These are phyloP conservation scores for Cirrhinus molitorella DNA, from an alignment of 2,797 vertebrate genomes.

Conservation along the genomic window DNA sequence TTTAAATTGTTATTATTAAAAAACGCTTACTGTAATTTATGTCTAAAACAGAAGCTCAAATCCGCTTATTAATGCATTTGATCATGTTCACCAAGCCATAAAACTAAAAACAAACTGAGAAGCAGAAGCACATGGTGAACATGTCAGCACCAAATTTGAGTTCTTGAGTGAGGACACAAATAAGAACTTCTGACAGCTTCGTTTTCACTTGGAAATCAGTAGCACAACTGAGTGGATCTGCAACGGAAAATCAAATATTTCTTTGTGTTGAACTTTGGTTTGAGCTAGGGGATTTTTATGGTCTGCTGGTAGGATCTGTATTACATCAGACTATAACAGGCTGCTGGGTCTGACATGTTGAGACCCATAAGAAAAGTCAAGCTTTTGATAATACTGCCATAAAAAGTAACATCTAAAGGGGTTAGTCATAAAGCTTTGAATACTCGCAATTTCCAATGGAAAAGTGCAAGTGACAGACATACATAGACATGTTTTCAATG, in stretches of 20 bases:
- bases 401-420: neutral
- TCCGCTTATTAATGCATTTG: neutral
- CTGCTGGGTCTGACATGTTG: slow-evolving; percentile 6
- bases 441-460: neutral
- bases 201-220: neutral
- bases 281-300: neutral
- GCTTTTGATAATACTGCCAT: neutral
- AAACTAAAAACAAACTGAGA: neutral
- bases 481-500: neutral
- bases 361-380: neutral
- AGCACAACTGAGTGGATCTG: neutral
- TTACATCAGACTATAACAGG: slow-evolving; percentile 3
- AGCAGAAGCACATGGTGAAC: neutral
- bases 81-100: neutral
- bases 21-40: too few species aligned
- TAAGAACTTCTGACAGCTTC: neutral
- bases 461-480: neutral
- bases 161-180: neutral
- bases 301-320: neutral
- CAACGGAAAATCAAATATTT: neutral
- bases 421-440: neutral
- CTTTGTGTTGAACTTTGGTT: neutral
- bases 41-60: neutral
- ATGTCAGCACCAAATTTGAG: neutral
- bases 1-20: too few species aligned